Evolutionary conservation across 1,140 invertebrate species (phyloP).

Genomic region (Drosophila tsacasi): DNA sequence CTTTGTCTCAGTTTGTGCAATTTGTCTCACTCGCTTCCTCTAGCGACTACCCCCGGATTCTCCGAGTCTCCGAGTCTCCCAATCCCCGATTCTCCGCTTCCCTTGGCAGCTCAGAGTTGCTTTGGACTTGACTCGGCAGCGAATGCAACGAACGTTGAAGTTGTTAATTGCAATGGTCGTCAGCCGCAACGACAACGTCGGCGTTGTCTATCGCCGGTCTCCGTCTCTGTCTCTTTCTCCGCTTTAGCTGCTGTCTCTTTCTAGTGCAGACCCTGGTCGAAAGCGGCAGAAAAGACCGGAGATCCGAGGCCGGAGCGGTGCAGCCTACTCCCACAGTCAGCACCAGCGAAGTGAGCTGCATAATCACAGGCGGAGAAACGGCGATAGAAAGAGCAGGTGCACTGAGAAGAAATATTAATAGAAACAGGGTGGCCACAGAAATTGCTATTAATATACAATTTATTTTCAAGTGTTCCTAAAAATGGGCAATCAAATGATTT

Average conservation of each 20-base stretch:
- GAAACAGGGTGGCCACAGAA: accelerated
- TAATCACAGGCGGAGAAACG: conserved; percentile 32
- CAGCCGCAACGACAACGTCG: conserved; percentile 68
- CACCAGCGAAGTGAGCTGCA: conserved; percentile 63
- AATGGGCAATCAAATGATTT: neutral
- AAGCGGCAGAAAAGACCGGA: conserved; percentile 8
- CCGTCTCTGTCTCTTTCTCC: conserved; percentile 20
- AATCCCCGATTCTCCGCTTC: conserved; percentile 19
- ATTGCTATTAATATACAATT: neutral
- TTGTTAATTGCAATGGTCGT: conserved; percentile 76
- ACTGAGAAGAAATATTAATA: neutral
- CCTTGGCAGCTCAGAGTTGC: conserved; percentile 14
- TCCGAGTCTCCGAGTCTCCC: neutral
- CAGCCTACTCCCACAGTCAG: conserved; percentile 69
- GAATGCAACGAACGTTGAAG: conserved; percentile 80
- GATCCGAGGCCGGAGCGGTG: conserved; percentile 27
- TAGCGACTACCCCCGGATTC: conserved; percentile 15
- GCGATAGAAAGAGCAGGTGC: conserved; percentile 9
- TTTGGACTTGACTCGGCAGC: conserved; percentile 32
- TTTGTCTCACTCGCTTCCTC: conserved; percentile 57
- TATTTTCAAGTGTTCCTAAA: too few species aligned
- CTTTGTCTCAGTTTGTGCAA: conserved; percentile 67
- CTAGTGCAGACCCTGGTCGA: conserved; percentile 30
- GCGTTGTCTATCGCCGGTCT: conserved; percentile 13
- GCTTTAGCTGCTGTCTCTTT: conserved; percentile 35